Base-by-base conservation (phyloP, 2,888 invertebrate species). In the Plutella xylostella region DNA sequence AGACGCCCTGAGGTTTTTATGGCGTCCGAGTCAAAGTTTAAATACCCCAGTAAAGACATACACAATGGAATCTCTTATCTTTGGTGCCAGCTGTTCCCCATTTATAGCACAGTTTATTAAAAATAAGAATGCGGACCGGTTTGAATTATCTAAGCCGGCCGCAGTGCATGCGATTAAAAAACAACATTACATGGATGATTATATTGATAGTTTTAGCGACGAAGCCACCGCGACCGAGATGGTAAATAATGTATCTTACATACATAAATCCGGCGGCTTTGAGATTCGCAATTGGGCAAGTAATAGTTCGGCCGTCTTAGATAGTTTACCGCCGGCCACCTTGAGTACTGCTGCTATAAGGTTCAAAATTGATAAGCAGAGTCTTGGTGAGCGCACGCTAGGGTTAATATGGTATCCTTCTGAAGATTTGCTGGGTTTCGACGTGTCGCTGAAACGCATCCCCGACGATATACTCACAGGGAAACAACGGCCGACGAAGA, bases 111-210 rank as follows among this genome's bases (percentile, higher is more conserved):
- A 47, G 20, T 43, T 34, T 17, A 21, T 47, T 3, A 42, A 55
- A 33, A 42, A 48, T 50, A 9, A 45, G 21, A 52, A 52, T 31
- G 50, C 52, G 0, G 19, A 33, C 9, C 38, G 45, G 18, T 46
- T 42, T 28, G 12, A 20, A 4, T n/a, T 39, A 6, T 25, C 42
- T 1, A 38, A 45, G 17, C 49, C 47, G 2, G 39, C 18, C 12
- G 55, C 55, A 14, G 51, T 51, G 19, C 42, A 52, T 1, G 56
- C 55, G 3, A 39, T 54, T 6, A 48, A 47, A 15, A 48, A 52
- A 21, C 53, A 56, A 6, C 56, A 56, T 44, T 58, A 58, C 35
- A 54, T 60, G 48, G 58, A 59, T 17, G 56, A 60, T n/a, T 61
- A 55, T 31, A 42, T 64, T 4, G 56, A 56, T 3, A 57, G 58